Conservation (phyloP, 2,888 invertebrate species). For the Phymatocera aterrima region DNA sequence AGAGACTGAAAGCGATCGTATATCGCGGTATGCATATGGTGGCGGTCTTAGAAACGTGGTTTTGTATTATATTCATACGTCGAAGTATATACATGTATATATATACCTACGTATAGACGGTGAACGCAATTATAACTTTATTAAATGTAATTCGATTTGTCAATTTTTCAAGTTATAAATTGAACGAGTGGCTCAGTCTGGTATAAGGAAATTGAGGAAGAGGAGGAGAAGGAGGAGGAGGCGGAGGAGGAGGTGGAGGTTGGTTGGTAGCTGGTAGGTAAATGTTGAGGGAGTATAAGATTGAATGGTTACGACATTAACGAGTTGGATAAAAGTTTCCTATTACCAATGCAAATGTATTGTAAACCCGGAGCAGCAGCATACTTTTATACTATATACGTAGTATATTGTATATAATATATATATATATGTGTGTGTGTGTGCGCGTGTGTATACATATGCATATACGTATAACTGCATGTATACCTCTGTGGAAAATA, state of each 20-base stretch:
- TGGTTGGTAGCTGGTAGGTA: neutral
- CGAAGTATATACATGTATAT: neutral
- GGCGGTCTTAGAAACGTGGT: neutral
- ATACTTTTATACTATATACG: neutral
- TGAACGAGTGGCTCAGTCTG: slow-evolving; percentile 50
- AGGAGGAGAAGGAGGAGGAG: neutral
- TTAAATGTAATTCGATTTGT: slow-evolving; percentile 59
- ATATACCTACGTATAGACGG: neutral
- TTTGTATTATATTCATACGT: neutral
- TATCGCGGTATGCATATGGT: too few relatives aligned
- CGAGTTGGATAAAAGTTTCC: slow-evolving; percentile 61
- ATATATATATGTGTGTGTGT: too few relatives aligned
- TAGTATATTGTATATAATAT: neutral
- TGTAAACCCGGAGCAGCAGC: slow-evolving; percentile 31
- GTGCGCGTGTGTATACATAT: too few relatives aligned
- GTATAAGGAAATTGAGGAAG: too few relatives aligned
- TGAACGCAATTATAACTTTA: slow-evolving; percentile 55
- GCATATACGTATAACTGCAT: too few relatives aligned
- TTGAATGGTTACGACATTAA: slow-evolving; percentile 59
- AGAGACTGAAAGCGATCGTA: too few relatives aligned
- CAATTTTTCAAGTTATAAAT: slow-evolving; percentile 60
- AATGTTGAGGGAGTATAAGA: neutral
- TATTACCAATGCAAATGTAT: slow-evolving; percentile 60
- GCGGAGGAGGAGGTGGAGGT: neutral
- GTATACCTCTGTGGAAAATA: too few relatives aligned